Evolutionary conservation across 2,113 vertebrate genomes (phyloP), one percentile per base, ranked within the genome.

Genomic region (Catagonus wagneri): DNA sequence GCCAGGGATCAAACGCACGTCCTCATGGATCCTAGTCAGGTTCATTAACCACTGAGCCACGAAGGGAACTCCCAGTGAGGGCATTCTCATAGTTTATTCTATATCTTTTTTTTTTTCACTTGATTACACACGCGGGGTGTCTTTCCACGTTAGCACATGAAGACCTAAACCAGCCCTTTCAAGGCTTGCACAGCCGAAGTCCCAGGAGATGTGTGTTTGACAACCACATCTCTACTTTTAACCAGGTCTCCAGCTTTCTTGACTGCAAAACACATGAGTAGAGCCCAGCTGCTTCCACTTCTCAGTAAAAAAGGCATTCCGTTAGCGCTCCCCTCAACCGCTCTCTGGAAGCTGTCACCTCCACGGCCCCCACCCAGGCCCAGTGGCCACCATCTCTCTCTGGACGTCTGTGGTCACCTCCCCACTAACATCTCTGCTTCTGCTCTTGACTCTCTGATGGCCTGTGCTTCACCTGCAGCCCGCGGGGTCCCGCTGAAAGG

Each of bases 131-230:
- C 20, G 23, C 52, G 4, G 89, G 36, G 15, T 50, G 92, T 20
- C n/a, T n/a, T 83, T 12, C 75, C 29, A 12, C 1, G 1, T 75
- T 0, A 52, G 23, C 56, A 6, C 32, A 10, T 0, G 19, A 29
- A 91, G 44, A 69, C 61, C 52, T 36, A 17, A 16, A 19, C 63
- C 25, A 2, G 17, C 23, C 20, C 52, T 36, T 29, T 25, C 11
- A 0, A 8, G 2, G 76, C 56, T 11, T 20, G 58, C 1, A 1
- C 6, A 15, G 9, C n/a, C 9, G 32, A n/a, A 56, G 54, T 16
- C 29, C 61, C 65, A 14, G 81, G 63, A 75, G 17, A 23, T 32
- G 36, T 14, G 25, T n/a, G 15, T 72, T 23, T 9, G 36, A 66
- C 36, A 65, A 25, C 32, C 32, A 1, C 4, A 1, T 60, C 58